A percentile compares a stretch with the other conserved stretches of the same genome.
Conservation (phyloP, 2,113 vertebrate species). For the Oriolus oriolus region DNA sequence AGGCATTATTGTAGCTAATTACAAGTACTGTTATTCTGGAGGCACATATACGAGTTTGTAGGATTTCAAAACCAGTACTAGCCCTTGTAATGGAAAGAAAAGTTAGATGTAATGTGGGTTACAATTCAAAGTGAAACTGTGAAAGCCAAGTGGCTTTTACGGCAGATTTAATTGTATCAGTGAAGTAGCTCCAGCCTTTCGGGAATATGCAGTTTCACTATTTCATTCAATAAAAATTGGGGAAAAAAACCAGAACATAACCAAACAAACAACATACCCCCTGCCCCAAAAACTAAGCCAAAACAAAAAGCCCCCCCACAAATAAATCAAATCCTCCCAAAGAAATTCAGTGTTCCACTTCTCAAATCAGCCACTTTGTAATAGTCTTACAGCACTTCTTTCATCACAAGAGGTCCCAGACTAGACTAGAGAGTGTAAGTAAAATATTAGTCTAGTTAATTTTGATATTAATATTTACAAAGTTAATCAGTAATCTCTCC, state of each 20-base stretch:
- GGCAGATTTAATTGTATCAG: not conserved
- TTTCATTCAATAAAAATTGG: not conserved
- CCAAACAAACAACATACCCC: rapidly evolving
- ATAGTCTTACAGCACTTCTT: not conserved
- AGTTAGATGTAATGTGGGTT: not conserved
- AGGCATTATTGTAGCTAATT: not conserved
- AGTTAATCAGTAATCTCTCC: conserved; percentile 9
- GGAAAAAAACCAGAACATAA: not conserved
- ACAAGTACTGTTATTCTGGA: not conserved
- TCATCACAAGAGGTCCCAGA: not conserved
- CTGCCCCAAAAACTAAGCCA: not conserved
- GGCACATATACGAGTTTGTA: not conserved
- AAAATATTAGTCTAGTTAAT: conserved; percentile 49
- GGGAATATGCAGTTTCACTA: not conserved
- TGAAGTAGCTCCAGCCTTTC: not conserved
- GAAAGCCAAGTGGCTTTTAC: not conserved
- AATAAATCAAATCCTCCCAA: not conserved
- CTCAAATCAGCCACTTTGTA: not conserved
- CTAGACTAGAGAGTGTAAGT: conserved; percentile 11
- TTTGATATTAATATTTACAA: conserved; percentile 17
- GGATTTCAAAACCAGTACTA: not conserved
- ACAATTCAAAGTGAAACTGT: not conserved
- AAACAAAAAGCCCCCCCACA: not conserved
- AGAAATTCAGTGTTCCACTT: not conserved
- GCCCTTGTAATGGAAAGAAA: not conserved